Evolutionary conservation across 2,888 invertebrate genomes (phyloP), one percentile per base, ranked within the genome.

Genomic region (Macropis europaea): DNA sequence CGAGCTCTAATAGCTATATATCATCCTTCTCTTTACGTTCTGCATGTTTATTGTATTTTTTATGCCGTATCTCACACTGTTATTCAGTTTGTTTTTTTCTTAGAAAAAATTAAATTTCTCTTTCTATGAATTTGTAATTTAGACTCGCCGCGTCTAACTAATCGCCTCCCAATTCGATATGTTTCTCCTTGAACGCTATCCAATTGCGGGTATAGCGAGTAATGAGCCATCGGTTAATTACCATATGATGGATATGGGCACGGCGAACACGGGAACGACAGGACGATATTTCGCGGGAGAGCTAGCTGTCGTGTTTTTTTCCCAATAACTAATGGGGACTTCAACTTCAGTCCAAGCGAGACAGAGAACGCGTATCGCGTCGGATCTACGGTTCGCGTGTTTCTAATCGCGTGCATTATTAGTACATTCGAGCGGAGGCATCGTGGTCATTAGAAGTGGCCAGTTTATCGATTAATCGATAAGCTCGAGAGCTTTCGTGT

Each of bases 401-500:
- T 28, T 52, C 60, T 73, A 76, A 76, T 81, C 78, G 62, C 34
- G 36, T 63, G n/a, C 61, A 38, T 61, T 54, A 72, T 73, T 70
- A 56, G 48, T 36, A 30, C n/a, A 59, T 22, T 13, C 22, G 42
- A 47, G 17, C 15, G 36, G 54, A 42, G 30, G 48, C 47, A 38
- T 26, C n/a, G 52, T 66, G 78, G 76, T 69, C 80, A 64, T 73
- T 72, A 72, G 73, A 60, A 66, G 64, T 63, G 80, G 73, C 43
- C 73, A 73, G 47, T 70, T 59, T 77, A 81, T 83, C 57, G 81
- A 82, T 79, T 78, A 80, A 80, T 77, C 81, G 64, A 82, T 78
- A 66, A 36, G 42, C 42, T 43, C 34, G 13, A 17, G 11, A 13
- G 28, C 3, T 6, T 45, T 53, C 34, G 4, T 19, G n/a, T n/a